Evolutionary conservation across 2,113 vertebrate species (phyloP), one percentile per base, ranked within the genome.

Genomic region (Psilopogon haemacephalus): DNA sequence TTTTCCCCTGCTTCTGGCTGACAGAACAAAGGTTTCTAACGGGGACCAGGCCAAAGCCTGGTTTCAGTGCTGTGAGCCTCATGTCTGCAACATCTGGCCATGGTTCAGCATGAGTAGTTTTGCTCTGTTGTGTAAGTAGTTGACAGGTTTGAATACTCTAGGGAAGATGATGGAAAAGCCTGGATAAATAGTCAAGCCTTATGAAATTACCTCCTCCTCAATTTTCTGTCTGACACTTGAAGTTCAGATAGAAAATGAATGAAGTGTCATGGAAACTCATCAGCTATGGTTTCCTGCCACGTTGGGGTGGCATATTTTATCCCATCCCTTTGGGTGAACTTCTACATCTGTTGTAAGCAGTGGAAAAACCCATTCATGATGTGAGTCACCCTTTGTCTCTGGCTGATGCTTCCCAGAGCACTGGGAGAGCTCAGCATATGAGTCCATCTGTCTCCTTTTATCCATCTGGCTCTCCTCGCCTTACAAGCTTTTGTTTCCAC

Each of bases 371-470:
- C 89, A 30, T 86, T 83, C 44, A n/a, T 2, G 4, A 50, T 64
- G 27, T 80, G 78, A 92, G 68, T 89, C 87, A 71, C 81, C 37
- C 89, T 94, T 93, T 95, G 82, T 94, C 56, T 94, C 60, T 71
- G 71, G n/a, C 82, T 89, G 81, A 76, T 0, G 3, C 59, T 90
- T 68, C 37, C 23, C 46, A 58, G 23, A 85, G 71, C 63, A 37
- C 28, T 40, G 63, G 65, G 81, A 84, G 38, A 81, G 59, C 56
- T 42, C 56, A 60, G 78, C 24, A 0, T 63, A 83, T 35, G 68
- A 60, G 64, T 91, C 93, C 84, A 89, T 94, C 95, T 96, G 94
- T 80, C 93, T 94, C 78, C 60, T 74, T 91, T 94, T 86, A 86
- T 87, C 95, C 93, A 80, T 94, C 93, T 94, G 95, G 84, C 82